Evolutionary conservation across 92 coral and sea anemone genomes (phyloP).

Genomic region (Hydrozoanthus gracilis): DNA sequence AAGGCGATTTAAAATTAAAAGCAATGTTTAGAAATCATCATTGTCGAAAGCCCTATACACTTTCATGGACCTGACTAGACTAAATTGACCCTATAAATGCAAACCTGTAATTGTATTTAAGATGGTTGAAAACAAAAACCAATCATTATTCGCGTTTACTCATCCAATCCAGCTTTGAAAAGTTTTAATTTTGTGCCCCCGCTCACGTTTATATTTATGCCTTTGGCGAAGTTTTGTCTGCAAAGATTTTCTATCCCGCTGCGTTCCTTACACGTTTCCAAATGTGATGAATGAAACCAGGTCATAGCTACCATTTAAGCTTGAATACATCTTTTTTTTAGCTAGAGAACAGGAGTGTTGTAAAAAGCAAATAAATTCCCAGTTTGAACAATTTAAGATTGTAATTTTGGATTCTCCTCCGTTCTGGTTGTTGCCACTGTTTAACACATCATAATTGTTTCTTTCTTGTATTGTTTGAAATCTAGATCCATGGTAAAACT

Average conservation of each 20-base stretch:
- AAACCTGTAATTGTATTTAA: neutral
- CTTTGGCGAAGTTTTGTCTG: conserved; percentile 28
- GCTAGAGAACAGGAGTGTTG: too few species aligned
- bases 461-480: too few species aligned
- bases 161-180: neutral
- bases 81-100: too few species aligned
- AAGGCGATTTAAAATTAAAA: neutral
- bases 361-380: too few species aligned
- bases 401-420: too few species aligned
- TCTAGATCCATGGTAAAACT: too few species aligned
- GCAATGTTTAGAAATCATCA: conserved; percentile 42
- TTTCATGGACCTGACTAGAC: neutral
- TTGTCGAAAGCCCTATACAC: conserved; percentile 32
- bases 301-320: too few species aligned
- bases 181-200: neutral
- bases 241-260: conserved; percentile 5
- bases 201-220: neutral
- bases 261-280: neutral
- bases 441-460: too few species aligned
- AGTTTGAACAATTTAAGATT: too few species aligned
- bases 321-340: too few species aligned
- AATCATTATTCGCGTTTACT: neutral
- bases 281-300: neutral
- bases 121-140: neutral
- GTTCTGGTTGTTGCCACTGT: too few species aligned